Evolutionary conservation across 2,797 vertebrate genomes (phyloP).

Genomic region (Alauda arvensis): DNA sequence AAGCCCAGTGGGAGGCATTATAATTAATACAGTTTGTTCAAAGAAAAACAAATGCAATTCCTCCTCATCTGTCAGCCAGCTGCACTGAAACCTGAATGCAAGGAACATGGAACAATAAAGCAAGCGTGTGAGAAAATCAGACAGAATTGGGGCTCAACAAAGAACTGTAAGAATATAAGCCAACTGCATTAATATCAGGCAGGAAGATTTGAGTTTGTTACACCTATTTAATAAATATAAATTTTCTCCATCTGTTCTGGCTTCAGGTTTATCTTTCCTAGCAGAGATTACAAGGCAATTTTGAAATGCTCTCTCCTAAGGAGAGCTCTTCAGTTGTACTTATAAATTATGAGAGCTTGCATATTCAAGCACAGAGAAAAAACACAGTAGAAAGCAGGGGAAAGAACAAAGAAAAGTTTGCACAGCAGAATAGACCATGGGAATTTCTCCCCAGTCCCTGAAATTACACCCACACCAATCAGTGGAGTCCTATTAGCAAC

Average conservation of each 20-base stretch:
- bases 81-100: slow-evolving; percentile 32
- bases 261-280: neutral
- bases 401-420: neutral
- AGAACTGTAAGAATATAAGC: neutral
- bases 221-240: neutral
- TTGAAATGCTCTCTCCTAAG: neutral
- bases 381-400: neutral
- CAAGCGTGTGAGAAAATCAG: neutral
- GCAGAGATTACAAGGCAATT: neutral
- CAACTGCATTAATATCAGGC: neutral
- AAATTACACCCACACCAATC: neutral
- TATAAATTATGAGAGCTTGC: neutral
- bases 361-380: neutral
- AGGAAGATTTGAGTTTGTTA: neutral
- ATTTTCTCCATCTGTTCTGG: neutral
- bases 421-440: neutral
- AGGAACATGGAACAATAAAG: neutral
- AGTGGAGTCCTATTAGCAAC: neutral
- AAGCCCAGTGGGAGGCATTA: slow-evolving; percentile 65
- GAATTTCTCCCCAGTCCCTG: neutral
- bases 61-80: slow-evolving; percentile 56
- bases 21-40: slow-evolving; percentile 73
- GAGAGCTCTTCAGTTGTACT: neutral
- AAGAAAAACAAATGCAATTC: slow-evolving; percentile 67
- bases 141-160: neutral